Conservation (phyloP, 2,888 invertebrate species). For the Opisthograptis luteolata region DNA sequence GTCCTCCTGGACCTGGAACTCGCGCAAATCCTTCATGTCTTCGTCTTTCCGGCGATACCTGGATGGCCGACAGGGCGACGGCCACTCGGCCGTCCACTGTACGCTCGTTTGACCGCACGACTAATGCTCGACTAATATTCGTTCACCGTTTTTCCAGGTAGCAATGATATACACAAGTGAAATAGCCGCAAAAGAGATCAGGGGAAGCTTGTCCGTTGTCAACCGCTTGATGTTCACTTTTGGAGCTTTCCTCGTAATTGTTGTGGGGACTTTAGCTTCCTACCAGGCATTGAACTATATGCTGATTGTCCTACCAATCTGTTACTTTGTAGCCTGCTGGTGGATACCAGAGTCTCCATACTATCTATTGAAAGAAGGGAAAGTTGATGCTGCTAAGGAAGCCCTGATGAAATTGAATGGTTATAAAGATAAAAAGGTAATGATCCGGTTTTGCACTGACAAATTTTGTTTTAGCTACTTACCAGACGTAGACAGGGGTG, state of each 20-base stretch:
- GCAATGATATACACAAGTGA: constrained; percentile 69
- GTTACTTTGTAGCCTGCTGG: constrained; percentile 71
- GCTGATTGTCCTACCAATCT: constrained; percentile 66
- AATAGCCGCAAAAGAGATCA: constrained; percentile 69
- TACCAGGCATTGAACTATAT: constrained; percentile 66
- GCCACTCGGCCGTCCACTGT: too few relatives aligned
- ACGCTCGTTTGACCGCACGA: too few relatives aligned
- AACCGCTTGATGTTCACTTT: constrained; percentile 62
- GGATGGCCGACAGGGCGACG: too few relatives aligned
- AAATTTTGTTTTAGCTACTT: too few relatives aligned
- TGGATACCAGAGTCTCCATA: constrained; percentile 85
- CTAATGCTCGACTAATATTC: background rate
- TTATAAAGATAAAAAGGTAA: constrained; percentile 51
- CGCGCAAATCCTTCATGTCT: too few relatives aligned
- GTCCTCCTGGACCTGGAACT: too few relatives aligned
- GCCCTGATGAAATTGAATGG: constrained; percentile 64
- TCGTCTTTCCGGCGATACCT: too few relatives aligned
- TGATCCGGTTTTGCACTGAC: too few relatives aligned
- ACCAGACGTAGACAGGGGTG: too few relatives aligned
- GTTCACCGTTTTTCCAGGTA: constrained; percentile 48
- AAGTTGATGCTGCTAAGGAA: constrained; percentile 64
- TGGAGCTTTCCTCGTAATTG: constrained; percentile 63
- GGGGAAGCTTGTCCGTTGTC: constrained; percentile 59
- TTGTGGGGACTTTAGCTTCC: constrained; percentile 62
- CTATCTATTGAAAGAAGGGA: constrained; percentile 77